These are phyloP conservation scores for Microplitis manilae DNA, from an alignment of 2,888 invertebrate genomes.

Conservation along the genomic window DNA sequence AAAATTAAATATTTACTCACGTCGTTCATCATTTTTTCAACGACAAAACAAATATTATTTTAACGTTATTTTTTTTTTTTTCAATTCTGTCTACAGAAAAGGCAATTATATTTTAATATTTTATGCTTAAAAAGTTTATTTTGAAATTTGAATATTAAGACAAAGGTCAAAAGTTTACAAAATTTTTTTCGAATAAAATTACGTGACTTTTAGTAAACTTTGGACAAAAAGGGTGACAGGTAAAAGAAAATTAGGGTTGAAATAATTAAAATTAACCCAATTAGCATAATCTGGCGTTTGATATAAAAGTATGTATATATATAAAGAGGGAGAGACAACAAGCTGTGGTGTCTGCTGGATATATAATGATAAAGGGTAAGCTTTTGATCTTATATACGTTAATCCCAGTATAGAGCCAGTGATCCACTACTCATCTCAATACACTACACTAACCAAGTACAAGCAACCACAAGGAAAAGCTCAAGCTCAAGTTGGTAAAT, in stretches of 20 bases:
- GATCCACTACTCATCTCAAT: background rate
- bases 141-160: background rate
- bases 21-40: background rate
- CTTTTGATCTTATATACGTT: slow-evolving; percentile 12
- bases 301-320: background rate
- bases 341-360: background rate
- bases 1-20: background rate
- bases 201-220: background rate
- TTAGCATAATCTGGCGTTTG: background rate
- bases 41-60: background rate
- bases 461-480: background rate
- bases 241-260: background rate
- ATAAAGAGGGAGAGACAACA: background rate
- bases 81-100: too few species aligned
- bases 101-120: background rate
- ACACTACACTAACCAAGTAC: background rate
- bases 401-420: background rate
- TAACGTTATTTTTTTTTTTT: too few species aligned
- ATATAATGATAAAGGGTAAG: slow-evolving; percentile 13
- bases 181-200: background rate
- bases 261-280: background rate
- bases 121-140: background rate
- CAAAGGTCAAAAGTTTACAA: background rate
- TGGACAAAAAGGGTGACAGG: background rate
- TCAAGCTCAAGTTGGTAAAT: background rate